Percentiles rank a stretch among this genome's conserved stretches.
Conservation (phyloP, 2,888 invertebrate species). For the Rosalia funebris region DNA sequence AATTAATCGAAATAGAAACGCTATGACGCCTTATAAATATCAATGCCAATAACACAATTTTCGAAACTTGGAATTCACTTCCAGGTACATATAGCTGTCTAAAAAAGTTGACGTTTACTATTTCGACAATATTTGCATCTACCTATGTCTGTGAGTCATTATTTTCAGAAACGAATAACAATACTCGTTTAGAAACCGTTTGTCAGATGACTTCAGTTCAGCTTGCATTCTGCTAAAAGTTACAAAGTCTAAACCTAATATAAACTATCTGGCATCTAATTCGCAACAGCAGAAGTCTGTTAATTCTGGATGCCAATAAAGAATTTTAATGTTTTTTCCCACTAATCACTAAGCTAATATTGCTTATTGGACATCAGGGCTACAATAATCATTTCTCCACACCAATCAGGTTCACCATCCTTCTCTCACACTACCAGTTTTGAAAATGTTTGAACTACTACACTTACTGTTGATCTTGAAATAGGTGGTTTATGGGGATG, state of each 20-base stretch:
- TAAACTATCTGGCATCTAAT: background rate
- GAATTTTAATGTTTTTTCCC: too few species aligned
- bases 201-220: conserved; percentile 41
- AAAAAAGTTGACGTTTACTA: conserved; percentile 27
- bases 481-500: too few species aligned
- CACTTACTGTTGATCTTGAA: too few species aligned
- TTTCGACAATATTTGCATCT: conserved; percentile 16
- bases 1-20: conserved; percentile 33
- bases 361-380: too few species aligned
- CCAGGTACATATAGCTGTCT: conserved; percentile 17
- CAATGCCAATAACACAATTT: conserved; percentile 30
- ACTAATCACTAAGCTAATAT: too few species aligned
- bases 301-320: too few species aligned
- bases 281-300: conserved; percentile 38
- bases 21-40: conserved; percentile 25
- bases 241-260: conserved; percentile 32
- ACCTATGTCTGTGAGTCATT: conserved; percentile 31
- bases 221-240: conserved; percentile 37
- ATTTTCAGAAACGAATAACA: conserved; percentile 31
- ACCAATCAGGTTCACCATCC: too few species aligned
- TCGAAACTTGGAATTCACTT: conserved; percentile 31
- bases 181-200: conserved; percentile 36
- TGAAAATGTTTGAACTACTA: too few species aligned
- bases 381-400: too few species aligned
- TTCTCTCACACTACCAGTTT: too few species aligned